A percentile compares a stretch with the other conserved stretches of the same genome.
These are phyloP conservation scores for Deroplatys truncata DNA, from an alignment of 2,888 invertebrate genomes.

Conservation along the genomic window DNA sequence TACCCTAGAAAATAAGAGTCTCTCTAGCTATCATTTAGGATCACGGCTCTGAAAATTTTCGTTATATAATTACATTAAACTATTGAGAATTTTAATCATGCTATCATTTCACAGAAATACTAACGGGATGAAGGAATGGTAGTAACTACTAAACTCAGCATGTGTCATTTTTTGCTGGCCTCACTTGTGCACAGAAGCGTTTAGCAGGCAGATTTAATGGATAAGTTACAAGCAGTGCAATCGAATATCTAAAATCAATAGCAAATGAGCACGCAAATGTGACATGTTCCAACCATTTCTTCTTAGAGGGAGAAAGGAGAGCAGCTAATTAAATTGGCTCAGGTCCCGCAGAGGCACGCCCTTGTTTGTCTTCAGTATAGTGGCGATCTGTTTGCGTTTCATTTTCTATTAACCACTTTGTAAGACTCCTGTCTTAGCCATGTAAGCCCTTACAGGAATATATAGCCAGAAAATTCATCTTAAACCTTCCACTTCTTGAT, in stretches of 20 bases:
- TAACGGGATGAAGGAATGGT: no score
- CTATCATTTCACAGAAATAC: no score
- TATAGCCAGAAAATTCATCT: no score
- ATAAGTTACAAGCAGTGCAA: background rate
- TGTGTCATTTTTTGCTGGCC: background rate
- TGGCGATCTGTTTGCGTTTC: background rate
- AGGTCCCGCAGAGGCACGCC: background rate
- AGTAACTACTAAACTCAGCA: no score
- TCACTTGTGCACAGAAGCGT: background rate
- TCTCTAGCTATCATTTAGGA: no score
- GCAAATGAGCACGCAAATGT: background rate
- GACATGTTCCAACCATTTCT: background rate
- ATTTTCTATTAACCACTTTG: background rate
- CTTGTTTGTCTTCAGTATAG: background rate
- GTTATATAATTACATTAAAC: no score
- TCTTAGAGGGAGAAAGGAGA: background rate
- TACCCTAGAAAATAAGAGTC: no score
- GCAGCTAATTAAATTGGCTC: background rate
- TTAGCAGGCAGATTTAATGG: background rate
- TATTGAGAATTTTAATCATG: no score
- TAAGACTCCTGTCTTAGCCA: no score
- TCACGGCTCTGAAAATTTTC: no score
- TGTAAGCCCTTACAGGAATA: no score
- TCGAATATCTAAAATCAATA: background rate
- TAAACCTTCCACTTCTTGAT: no score